These are phyloP conservation scores for Pantherophis alleghaniensis DNA, from an alignment of 2,797 vertebrate genomes.

Conservation along the genomic window DNA sequence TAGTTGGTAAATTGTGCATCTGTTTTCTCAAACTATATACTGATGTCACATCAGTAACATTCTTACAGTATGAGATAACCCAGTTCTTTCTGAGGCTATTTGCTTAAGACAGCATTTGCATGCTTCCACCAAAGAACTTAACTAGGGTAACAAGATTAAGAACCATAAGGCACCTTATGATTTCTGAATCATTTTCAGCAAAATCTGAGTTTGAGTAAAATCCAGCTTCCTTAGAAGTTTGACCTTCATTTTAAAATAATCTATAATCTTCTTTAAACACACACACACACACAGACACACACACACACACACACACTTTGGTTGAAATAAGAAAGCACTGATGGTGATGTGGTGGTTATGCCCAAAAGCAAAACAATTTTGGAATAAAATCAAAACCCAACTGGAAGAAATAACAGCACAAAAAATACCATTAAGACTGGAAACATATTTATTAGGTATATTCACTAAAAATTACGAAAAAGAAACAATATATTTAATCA, in stretches of 20 bases:
- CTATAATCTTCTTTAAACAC: background rate
- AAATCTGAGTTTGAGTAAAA: background rate
- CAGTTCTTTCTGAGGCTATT: background rate
- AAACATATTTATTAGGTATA: no score
- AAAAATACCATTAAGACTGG: no score
- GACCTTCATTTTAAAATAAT: background rate
- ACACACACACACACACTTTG: no score
- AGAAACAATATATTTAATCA: no score
- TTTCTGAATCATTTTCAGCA: background rate
- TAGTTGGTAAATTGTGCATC: slow-evolving; percentile 42
- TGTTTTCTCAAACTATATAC: background rate
- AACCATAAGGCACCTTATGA: background rate
- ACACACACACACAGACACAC: no score
- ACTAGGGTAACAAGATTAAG: background rate
- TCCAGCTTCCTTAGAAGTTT: background rate
- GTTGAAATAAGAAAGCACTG: background rate
- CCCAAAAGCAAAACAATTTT: no score
- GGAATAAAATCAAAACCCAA: no score
- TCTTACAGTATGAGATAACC: background rate
- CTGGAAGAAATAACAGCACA: no score
- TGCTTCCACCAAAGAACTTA: background rate
- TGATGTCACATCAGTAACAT: background rate
- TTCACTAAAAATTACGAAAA: no score
- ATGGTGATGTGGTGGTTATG: no score
- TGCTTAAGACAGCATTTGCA: background rate